A percentile compares a stretch with the other conserved stretches of the same genome.
Evolutionary conservation across 2,888 invertebrate species (phyloP).

Genomic region (Lepidochitona cinerea): DNA sequence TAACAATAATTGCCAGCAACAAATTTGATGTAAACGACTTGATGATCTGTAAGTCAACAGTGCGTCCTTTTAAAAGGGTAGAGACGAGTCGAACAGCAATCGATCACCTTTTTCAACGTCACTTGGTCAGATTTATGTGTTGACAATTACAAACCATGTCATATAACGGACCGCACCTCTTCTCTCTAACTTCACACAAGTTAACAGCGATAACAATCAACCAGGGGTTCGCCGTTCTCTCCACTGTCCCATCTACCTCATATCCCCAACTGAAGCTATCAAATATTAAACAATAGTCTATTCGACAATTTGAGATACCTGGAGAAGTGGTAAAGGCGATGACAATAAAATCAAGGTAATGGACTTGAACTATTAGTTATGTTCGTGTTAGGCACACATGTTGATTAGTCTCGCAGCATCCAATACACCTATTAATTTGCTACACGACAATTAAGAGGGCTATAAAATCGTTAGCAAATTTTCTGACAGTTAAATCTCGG

Average conservation of each 20-base stretch:
- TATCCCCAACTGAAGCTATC: too few species aligned
- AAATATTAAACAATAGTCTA: too few species aligned
- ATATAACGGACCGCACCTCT: neutral
- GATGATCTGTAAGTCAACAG: neutral
- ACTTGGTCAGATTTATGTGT: neutral
- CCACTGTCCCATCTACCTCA: too few species aligned
- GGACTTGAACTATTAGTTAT: neutral
- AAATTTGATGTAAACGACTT: neutral
- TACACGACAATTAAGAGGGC: too few species aligned
- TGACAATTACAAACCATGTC: neutral
- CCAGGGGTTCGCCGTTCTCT: too few species aligned
- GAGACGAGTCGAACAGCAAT: too few species aligned
- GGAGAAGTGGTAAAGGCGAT: neutral
- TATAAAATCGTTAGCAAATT: too few species aligned
- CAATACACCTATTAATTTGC: too few species aligned
- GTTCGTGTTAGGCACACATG: neutral
- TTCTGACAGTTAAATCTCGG: too few species aligned
- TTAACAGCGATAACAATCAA: neutral
- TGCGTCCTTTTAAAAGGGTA: neutral
- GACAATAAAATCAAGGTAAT: constrained; percentile 9
- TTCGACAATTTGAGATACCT: too few species aligned
- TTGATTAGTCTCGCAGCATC: too few species aligned
- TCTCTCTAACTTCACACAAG: neutral
- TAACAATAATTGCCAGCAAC: neutral
- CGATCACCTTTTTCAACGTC: neutral